Percentiles rank a stretch among this genome's conserved stretches.
Evolutionary conservation across 2,113 vertebrate genomes (phyloP).

Genomic region (Fulmarus glacialis): DNA sequence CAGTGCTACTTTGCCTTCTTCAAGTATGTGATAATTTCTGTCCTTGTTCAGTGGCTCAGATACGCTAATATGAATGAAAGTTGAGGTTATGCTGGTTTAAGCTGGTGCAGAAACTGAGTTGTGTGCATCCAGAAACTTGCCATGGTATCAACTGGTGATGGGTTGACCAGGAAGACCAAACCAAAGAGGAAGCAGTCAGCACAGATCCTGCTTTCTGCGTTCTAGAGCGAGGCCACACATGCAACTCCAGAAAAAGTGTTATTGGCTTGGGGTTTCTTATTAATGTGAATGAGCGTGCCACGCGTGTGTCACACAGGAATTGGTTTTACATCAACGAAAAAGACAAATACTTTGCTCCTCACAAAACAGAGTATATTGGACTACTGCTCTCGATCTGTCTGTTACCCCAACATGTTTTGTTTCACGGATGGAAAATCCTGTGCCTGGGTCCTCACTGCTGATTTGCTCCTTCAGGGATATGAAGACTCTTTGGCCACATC

Average conservation of each 20-base stretch:
- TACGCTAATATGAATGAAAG: background rate
- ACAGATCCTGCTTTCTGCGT: background rate
- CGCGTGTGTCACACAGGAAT: background rate
- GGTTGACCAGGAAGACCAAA: background rate
- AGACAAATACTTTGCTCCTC: background rate
- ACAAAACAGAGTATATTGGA: background rate
- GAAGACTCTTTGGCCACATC: background rate
- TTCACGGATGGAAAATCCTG: background rate
- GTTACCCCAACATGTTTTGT: background rate
- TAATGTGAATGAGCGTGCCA: background rate
- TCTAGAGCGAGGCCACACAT: background rate
- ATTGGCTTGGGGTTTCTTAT: background rate
- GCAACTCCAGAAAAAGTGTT: background rate
- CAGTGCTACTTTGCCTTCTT: background rate
- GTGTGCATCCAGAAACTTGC: background rate
- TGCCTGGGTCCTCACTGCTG: background rate
- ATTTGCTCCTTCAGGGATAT: background rate
- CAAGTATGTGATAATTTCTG: background rate
- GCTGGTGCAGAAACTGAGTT: background rate
- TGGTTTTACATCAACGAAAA: background rate
- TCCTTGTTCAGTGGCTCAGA: background rate
- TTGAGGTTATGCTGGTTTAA: background rate
- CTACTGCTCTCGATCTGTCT: background rate
- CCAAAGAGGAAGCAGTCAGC: background rate
- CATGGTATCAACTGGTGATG: accelerated